Percentiles rank a stretch among this genome's conserved stretches.
Conservation (phyloP, 2,797 vertebrate genomes). For the Pangasius sanitwongsei region DNA sequence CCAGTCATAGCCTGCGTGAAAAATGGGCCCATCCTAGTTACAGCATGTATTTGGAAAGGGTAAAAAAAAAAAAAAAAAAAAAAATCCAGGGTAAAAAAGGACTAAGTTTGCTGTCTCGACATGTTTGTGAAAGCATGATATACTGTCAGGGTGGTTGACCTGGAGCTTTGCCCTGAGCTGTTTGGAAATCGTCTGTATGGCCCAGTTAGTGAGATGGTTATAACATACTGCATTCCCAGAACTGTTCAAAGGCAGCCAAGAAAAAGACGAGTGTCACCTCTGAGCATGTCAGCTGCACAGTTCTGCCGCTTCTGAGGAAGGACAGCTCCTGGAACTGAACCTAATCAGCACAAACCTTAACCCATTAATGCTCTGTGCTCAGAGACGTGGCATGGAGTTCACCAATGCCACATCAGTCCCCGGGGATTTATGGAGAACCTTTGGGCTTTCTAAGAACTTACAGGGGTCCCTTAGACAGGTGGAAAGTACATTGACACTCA, state of each 20-base stretch:
- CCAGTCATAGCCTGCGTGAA: conserved; percentile 4
- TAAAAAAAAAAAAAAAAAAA: background rate
- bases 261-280: background rate
- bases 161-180: conserved; percentile 32
- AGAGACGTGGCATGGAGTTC: background rate
- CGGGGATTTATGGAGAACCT: background rate
- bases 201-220: conserved; percentile 29
- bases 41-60: conserved; percentile 12
- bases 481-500: background rate
- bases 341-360: conserved; percentile 26
- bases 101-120: conserved; percentile 31
- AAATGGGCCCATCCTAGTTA: conserved; percentile 34
- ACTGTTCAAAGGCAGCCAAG: conserved; percentile 32
- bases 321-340: conserved; percentile 47
- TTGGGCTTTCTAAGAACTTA: conserved; percentile 19
- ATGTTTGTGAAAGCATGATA: conserved; percentile 42
- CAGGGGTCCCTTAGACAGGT: background rate
- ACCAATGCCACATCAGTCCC: background rate
- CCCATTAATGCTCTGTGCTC: background rate
- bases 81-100: background rate
- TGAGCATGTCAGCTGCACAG: conserved; percentile 27
- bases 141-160: conserved; percentile 19
- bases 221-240: conserved; percentile 51
- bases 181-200: conserved; percentile 44
- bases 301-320: conserved; percentile 16